Base-by-base conservation (phyloP, 1,140 invertebrate species). In the Bombus vancouverensis region DNA sequence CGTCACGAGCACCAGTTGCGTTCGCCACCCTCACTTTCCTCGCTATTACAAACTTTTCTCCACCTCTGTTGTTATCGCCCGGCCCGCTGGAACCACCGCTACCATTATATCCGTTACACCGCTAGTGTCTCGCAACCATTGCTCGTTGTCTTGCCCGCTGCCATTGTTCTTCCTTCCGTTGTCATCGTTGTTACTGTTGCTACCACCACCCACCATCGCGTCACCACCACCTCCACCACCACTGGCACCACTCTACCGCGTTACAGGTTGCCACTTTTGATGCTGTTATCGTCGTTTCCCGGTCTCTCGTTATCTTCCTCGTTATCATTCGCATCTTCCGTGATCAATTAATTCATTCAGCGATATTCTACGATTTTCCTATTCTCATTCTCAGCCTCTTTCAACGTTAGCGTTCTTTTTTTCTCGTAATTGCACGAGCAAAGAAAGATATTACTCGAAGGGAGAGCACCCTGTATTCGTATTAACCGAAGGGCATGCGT, bases 1-100 rank as follows among this genome's bases (percentile, higher is more conserved):
- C 87, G 87, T 86, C 77, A 85, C 87, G 87, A 92, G 90, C 86
- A 87, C 88, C 86, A 89, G 83, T 92, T 89, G 81, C 86, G 78
- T 87, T 87, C 70, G 83, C 87, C 88, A 90, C 81, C 88, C 84
- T 90, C 59, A 44, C 73, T 53, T 73, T 57, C 62, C 37, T 74
- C 76, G 88, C 87, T 85, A 65, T 82, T 70, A 44, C 53, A 42
- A 70, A 72, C 65, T 75, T 65, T 72, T 70, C 42, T 75, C 78
- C 87, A 76, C 79, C 74, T 73, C 81, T 22, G 28, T 13, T 37
- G 18, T 42, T 28, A 22, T 28, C 42, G 32, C 34, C 53, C 10
- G 34, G n/a, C 39, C 53, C 6, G 34, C n/a, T 28, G 37, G 6
- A 77, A 37, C 65, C 42, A 42, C 42, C 65, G 59, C 66, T 72